Percentiles rank a stretch among this genome's conserved stretches.
These are phyloP conservation scores for Ginglymostoma cirratum DNA, from an alignment of 2,113 vertebrate genomes.

Conservation along the genomic window DNA sequence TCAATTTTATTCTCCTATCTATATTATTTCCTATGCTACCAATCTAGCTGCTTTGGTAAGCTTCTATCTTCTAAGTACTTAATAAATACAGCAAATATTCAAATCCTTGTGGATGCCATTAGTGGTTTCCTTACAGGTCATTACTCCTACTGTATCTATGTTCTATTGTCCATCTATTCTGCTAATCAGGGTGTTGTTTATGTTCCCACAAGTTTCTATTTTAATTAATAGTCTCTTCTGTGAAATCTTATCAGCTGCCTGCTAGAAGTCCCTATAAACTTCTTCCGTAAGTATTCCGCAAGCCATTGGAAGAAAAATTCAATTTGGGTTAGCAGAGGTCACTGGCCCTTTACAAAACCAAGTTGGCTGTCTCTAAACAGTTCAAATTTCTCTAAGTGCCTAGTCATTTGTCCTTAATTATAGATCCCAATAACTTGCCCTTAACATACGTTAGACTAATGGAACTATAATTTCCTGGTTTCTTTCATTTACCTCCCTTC, in stretches of 20 bases:
- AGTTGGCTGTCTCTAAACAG: neutral
- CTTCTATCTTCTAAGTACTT: neutral
- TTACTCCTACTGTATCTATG: neutral
- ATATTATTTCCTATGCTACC: neutral
- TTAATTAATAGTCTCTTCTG: neutral
- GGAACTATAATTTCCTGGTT: neutral
- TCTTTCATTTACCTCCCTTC: neutral
- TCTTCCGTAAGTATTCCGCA: neutral
- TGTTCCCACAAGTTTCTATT: neutral
- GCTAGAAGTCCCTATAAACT: neutral
- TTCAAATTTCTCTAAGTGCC: neutral
- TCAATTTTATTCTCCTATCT: neutral
- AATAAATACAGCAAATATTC: neutral
- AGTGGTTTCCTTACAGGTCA: neutral
- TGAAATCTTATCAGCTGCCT: neutral
- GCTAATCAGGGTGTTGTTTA: neutral
- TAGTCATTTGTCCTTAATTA: neutral
- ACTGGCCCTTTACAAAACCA: neutral
- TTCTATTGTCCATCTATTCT: neutral
- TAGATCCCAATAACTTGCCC: neutral
- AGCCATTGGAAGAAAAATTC: neutral
- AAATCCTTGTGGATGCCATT: neutral
- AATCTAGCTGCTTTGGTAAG: neutral
- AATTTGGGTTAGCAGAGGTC: neutral
- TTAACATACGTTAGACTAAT: neutral